phyloP scores from a whole-genome alignment of 2,113 vertebrate genomes.

The Mustelus asterias region DNA sequence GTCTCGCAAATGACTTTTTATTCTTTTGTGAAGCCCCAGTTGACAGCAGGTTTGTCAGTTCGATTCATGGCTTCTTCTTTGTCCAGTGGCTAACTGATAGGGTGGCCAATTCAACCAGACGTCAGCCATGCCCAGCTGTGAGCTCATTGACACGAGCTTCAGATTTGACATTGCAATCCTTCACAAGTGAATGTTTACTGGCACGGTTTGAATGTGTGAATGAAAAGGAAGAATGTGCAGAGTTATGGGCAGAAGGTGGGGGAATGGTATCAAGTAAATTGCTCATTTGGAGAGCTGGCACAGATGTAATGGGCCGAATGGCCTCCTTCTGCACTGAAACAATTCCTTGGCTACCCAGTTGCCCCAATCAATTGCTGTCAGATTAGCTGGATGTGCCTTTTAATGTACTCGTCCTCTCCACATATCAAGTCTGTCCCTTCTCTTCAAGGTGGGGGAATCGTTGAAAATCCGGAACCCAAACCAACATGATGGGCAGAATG shows the following conservation, averaged over 20 bases:
- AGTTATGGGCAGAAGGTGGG: no score
- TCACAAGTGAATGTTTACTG: neutral
- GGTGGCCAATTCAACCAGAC: neutral
- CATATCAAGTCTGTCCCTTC: neutral
- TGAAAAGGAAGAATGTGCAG: neutral
- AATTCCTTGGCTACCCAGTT: neutral
- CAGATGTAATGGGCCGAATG: no score
- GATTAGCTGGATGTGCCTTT: neutral
- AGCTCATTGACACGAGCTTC: neutral
- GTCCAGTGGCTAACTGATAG: neutral
- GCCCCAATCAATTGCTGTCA: neutral
- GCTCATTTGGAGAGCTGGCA: no score
- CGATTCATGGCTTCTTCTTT: neutral
- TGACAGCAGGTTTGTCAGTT: neutral
- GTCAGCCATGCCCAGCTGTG: neutral
- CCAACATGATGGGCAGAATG: no score
- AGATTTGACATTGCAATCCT: neutral
- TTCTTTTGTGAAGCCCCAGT: neutral
- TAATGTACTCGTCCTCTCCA: neutral
- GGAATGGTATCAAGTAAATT: no score
- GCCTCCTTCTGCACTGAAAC: no score
- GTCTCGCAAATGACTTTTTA: neutral
- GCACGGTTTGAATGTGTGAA: neutral
- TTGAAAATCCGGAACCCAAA: neutral
- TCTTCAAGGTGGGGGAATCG: neutral